Evolutionary conservation across 2,797 vertebrate genomes (phyloP), one percentile per base, ranked within the genome.

Genomic region (Pteronotus mesoamericanus): DNA sequence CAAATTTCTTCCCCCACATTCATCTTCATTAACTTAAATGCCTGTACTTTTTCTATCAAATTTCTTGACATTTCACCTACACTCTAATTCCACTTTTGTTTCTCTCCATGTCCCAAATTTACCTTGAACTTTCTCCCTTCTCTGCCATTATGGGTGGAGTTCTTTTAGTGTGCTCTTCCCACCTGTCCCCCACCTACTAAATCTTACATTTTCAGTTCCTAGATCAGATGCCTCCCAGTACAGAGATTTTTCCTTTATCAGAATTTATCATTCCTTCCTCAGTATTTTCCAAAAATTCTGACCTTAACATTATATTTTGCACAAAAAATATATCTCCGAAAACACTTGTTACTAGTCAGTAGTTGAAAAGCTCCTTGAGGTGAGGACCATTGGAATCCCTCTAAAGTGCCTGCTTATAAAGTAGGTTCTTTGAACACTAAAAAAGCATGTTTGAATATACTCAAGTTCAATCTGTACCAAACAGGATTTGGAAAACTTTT

Each of bases 31-130:
- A 86, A 51, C 29, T 75, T 80, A 90, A 91, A 86, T 69, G 19
- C 29, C 29, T 51, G 0, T 34, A 77, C 66, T 75, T 42, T 91
- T 69, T 42, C 14, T 51, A 82, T 72, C 53, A 72, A 55, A 44
- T 93, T 53, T 78, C 48, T 74, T 83, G 57, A 91, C 11, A 83
- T 88, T 84, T 91, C n/a, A 86, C n/a, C 61, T 94, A 72, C 10
- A 88, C 22, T 51, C 19, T 32, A 34, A 82, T 68, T 34, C 18
- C 16, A 75, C 8, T n/a, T 46, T 44, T 44, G 21, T 68, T 96
- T 21, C 37, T 74, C 15, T 86, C 7, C 9, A 42, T 37, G 8
- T 79, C 18, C 59, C 59, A 78, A 84, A 88, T 71, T 77, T 72
- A 93, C 21, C 61, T 34, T 57, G 55, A 83, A 85, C 42, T 34